phyloP scores from a whole-genome alignment of 2,797 vertebrate genomes.

The Leptatherina wallacei region DNA sequence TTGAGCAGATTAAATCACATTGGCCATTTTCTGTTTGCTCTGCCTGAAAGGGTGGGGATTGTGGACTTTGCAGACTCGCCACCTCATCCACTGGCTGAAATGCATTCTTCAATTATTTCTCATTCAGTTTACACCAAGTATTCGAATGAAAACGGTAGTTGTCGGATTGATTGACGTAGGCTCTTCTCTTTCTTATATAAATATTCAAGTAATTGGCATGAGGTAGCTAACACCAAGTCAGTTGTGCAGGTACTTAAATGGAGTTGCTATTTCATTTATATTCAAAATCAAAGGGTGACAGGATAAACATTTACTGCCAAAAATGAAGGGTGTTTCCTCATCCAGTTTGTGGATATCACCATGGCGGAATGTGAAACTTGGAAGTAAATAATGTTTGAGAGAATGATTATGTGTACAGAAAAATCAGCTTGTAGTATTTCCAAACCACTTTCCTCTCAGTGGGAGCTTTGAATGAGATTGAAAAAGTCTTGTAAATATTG shows the following conservation, averaged over 20 bases:
- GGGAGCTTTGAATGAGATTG: background rate
- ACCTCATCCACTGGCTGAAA: conserved; percentile 22
- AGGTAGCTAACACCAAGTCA: conserved; percentile 28
- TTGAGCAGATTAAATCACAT: conserved; percentile 68
- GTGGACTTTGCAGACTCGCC: conserved; percentile 37
- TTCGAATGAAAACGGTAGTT: conserved; percentile 36
- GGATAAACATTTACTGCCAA: conserved; percentile 11
- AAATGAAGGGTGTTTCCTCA: background rate
- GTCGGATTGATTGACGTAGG: conserved; percentile 30
- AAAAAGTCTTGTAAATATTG: conserved; percentile 14
- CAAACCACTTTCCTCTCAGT: background rate
- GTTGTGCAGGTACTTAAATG: conserved; percentile 31
- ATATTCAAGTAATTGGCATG: conserved; percentile 38
- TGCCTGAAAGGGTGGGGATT: conserved; percentile 50
- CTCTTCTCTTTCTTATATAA: conserved; percentile 20
- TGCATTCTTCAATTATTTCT: conserved; percentile 33
- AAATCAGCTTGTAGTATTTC: background rate
- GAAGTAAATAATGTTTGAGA: conserved; percentile 4
- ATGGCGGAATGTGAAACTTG: background rate
- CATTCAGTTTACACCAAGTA: conserved; percentile 34
- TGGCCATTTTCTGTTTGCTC: conserved; percentile 59
- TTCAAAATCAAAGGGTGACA: background rate
- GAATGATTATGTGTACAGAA: background rate
- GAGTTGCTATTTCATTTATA: conserved; percentile 11
- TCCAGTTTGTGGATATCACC: conserved; percentile 2